phyloP scores from a whole-genome alignment of 2,797 vertebrate genomes.

The Petrocephalus sullivani region DNA sequence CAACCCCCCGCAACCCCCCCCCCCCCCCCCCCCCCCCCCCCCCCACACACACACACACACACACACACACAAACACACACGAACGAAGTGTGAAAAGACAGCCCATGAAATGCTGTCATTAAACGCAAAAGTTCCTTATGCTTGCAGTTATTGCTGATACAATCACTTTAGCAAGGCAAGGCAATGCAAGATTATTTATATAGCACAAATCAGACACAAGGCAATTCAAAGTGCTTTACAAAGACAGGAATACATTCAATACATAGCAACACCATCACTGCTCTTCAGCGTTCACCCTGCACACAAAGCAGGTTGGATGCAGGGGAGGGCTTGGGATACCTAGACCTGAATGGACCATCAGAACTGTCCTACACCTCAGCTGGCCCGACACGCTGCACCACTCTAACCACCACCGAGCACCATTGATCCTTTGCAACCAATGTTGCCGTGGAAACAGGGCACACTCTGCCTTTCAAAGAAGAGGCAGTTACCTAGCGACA shows the following conservation, averaged over 20 bases:
- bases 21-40: no score
- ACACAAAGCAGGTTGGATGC: neutral
- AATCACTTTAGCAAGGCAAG: neutral
- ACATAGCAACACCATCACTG: neutral
- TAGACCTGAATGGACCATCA: neutral
- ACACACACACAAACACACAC: neutral
- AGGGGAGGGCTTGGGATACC: neutral
- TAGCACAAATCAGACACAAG: no score
- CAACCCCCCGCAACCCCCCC: neutral
- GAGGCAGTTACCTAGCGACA: constrained; percentile 69
- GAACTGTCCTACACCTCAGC: neutral
- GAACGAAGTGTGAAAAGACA: neutral
- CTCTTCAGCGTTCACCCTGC: neutral
- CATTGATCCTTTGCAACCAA: constrained; percentile 51
- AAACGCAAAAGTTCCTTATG: constrained; percentile 1
- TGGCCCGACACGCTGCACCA: neutral
- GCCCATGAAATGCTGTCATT: neutral
- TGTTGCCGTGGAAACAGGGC: constrained; percentile 59
- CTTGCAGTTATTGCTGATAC: neutral
- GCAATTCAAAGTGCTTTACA: no score
- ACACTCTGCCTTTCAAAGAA: constrained; percentile 57
- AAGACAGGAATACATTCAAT: no score
- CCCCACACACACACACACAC: neutral
- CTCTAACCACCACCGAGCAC: neutral
- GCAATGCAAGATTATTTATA: no score